Evolutionary conservation across 2,797 vertebrate genomes (phyloP), one percentile per base, ranked within the genome.

Genomic region (Tympanoctomys barrerae): DNA sequence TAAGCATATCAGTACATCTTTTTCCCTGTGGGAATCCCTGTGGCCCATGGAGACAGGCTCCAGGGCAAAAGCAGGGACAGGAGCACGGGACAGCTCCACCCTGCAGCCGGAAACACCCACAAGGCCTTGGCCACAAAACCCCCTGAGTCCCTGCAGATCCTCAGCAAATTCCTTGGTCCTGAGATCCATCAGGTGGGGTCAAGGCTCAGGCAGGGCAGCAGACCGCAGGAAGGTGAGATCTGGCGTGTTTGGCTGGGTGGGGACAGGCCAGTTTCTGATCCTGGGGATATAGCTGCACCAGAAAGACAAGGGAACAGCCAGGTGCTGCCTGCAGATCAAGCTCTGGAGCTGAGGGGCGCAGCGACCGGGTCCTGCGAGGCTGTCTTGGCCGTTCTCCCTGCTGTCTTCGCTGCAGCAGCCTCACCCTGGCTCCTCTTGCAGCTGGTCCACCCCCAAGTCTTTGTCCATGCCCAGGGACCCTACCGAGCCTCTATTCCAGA

Each of bases 401-500:
- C 66, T 2, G 59, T 24, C 8, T 68, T 13, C 0, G 10, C 26
- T 71, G 21, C 70, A 71, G n/a, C 36, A 39, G 73, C 24, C 24
- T 26, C 21, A 24, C 39, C 26, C 42, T 6, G 14, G 12, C 2
- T 22, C 1, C 26, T 46, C 81, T 16, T 66, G 22, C 39, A 61
- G 10, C 36, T 28, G 71, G 70, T 39, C 9, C 21, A 26, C 42
- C 12, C 28, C 52, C 33, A 10, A 7, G 59, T 3, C 57, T 61
- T 36, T 10, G 3, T 28, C 11, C 21, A 19, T 89, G 26, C 8
- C 26, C 4, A 66, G 16, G 22, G 21, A 54, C 77, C 33, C 62
- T 22, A 0, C 0, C 13, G 26, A 49, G 22, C 9, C 11, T 28
- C 2, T 61, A 22, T 8, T 22, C 11, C 59, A 36, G 5, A 22